Evolutionary conservation across 1,140 invertebrate species (phyloP), one percentile per base, ranked within the genome.

Genomic region (Platorchestia sp.): DNA sequence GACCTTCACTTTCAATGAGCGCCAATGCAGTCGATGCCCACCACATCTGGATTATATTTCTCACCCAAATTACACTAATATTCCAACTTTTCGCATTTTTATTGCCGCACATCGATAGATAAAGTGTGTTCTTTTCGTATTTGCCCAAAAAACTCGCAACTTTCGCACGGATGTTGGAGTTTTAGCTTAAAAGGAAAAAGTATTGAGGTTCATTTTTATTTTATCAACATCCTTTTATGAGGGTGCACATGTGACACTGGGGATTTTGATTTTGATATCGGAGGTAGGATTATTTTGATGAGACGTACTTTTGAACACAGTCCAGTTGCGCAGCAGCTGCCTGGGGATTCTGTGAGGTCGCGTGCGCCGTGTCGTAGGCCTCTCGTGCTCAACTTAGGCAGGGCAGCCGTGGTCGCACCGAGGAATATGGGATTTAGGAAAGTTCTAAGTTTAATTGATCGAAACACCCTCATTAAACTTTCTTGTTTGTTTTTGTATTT

Each of bases 1-100:
- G 91, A 93, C 91, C 41, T 93, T 93, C 91, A 93, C 91, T 93
- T 93, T 93, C 91, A 93, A 93, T 93, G 91, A 93, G 91, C 91
- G 91, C 91, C 91, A 93, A 93, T 93, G 91, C 91, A 93, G 45
- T 93, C 91, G 91, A 93, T 93, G 91, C 91, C 91, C 91, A 93
- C 45, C 91, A 93, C 91, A 93, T 93, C 91, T 93, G 91, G 91
- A 93, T 45, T 93, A 93, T 47, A 93, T 93, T 93, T 93, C 45
- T 19, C 43, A 6, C 45, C 36, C 5, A 93, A 93, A 93, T 19
- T 45, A 36, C 87, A 22, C 14, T 89, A 89, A 42, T 42, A 19
- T 89, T 7, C 16, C 5, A 6, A 89, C 27, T 10, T 89, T 89
- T 89, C 10, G 1, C 43, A 36, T 0, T 42, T 3, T 89, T 36